phyloP scores from a whole-genome alignment of 2,113 vertebrate genomes.

The Vireo altiloquus region DNA sequence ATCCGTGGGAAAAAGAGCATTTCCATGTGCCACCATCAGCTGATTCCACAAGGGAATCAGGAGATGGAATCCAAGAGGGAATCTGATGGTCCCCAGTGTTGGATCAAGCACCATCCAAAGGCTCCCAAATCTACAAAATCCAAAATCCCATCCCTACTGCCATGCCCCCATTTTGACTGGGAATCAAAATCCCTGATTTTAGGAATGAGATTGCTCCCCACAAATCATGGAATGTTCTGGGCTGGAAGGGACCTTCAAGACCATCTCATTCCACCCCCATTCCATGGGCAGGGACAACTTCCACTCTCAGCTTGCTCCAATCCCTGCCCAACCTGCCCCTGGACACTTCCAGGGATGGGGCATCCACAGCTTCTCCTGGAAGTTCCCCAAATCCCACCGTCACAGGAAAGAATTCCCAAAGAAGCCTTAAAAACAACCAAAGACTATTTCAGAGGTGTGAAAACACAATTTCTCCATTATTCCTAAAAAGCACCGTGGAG shows the following conservation, averaged over 20 bases:
- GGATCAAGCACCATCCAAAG: background rate
- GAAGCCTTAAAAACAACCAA: background rate
- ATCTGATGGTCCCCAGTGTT: fast-evolving
- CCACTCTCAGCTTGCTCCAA: background rate
- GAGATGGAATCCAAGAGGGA: background rate
- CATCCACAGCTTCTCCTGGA: background rate
- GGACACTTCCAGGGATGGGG: background rate
- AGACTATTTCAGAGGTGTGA: background rate
- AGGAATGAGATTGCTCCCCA: background rate
- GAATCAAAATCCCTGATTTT: background rate
- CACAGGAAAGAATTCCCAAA: background rate
- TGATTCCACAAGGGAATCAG: fast-evolving
- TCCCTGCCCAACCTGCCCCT: background rate
- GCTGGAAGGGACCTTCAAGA: background rate
- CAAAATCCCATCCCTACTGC: background rate
- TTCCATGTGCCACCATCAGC: fast-evolving
- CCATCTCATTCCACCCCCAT: fast-evolving
- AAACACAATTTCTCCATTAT: background rate
- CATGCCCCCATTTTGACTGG: fast-evolving
- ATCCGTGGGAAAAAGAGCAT: background rate
- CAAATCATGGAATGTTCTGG: background rate
- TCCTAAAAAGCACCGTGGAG: background rate
- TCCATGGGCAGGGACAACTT: background rate
- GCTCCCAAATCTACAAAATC: background rate
- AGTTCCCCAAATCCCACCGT: background rate